phyloP scores from a whole-genome alignment of 2,888 invertebrate species.

The Enoplolaimus lenunculus region DNA sequence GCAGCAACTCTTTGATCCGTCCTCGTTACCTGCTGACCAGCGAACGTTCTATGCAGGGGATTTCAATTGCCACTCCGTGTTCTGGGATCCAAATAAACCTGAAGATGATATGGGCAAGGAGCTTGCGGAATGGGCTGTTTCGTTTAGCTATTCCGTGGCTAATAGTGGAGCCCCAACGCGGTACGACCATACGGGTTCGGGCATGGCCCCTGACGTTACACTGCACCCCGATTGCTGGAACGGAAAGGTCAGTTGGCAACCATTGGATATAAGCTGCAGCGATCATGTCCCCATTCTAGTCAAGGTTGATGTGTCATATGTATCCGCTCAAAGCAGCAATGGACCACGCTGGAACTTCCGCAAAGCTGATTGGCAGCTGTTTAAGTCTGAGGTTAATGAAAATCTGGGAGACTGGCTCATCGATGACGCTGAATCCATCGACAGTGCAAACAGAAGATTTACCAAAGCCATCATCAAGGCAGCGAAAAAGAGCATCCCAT shows the following conservation, averaged over 20 bases:
- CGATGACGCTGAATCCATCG: neutral
- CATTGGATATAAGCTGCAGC: too few relatives aligned
- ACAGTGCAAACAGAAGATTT: neutral
- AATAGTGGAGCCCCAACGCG: neutral
- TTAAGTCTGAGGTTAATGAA: neutral
- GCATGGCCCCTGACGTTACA: neutral
- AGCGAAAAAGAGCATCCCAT: neutral
- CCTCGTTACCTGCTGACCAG: neutral
- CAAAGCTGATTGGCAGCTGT: neutral
- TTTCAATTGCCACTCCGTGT: neutral
- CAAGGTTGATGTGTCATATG: neutral
- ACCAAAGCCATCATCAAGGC: neutral
- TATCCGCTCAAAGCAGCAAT: neutral
- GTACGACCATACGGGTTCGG: neutral
- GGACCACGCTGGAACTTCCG: neutral
- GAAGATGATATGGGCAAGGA: neutral
- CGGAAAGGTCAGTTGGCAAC: neutral
- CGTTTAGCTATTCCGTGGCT: neutral
- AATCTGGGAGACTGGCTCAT: neutral
- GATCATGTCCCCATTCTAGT: conserved; percentile 8
- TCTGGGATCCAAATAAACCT: neutral
- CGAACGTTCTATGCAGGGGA: neutral
- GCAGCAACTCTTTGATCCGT: neutral
- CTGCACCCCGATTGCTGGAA: neutral
- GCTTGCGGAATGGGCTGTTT: neutral